Evolutionary conservation across 2,113 vertebrate species (phyloP).

Genomic region (Corydoras maculifer): DNA sequence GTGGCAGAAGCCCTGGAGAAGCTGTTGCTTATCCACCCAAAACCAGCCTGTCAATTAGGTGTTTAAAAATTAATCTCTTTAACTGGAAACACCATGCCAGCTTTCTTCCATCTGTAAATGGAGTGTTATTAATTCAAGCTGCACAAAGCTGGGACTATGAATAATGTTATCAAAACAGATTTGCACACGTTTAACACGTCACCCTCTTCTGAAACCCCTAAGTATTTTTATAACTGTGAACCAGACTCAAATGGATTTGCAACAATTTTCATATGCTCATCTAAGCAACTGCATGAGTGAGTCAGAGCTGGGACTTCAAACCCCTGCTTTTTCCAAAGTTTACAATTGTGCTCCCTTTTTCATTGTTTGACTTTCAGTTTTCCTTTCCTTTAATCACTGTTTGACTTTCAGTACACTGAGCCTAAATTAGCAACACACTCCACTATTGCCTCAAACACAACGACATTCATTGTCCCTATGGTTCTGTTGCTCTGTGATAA

Average conservation of each 20-base stretch:
- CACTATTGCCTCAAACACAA: slow-evolving; percentile 28
- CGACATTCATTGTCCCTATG: background rate
- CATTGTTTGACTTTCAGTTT: slow-evolving; percentile 45
- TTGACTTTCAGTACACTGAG: slow-evolving; percentile 51
- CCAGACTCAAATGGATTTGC: slow-evolving; percentile 70
- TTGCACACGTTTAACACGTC: slow-evolving; percentile 72
- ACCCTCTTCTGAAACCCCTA: slow-evolving; percentile 65
- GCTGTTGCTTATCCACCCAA: slow-evolving; percentile 72
- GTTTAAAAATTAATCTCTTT: slow-evolving; percentile 82
- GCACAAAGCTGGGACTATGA: slow-evolving; percentile 70
- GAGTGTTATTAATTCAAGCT: slow-evolving; percentile 76
- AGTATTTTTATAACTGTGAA: slow-evolving; percentile 72
- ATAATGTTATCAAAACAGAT: slow-evolving; percentile 81
- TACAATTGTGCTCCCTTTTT: slow-evolving; percentile 33
- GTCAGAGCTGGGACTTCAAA: slow-evolving; percentile 52
- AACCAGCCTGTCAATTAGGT: slow-evolving; percentile 75
- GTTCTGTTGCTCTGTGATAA: too few species aligned
- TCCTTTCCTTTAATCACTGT: too few species aligned
- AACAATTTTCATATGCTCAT: slow-evolving; percentile 50
- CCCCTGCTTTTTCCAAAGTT: slow-evolving; percentile 59
- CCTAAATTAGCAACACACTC: slow-evolving; percentile 62
- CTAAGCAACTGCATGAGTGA: slow-evolving; percentile 15
- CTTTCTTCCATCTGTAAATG: slow-evolving; percentile 73
- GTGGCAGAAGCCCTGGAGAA: slow-evolving; percentile 58
- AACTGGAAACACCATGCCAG: slow-evolving; percentile 73